Evolutionary conservation across 2,797 vertebrate species (phyloP).

Genomic region (Onychomys torridus): DNA sequence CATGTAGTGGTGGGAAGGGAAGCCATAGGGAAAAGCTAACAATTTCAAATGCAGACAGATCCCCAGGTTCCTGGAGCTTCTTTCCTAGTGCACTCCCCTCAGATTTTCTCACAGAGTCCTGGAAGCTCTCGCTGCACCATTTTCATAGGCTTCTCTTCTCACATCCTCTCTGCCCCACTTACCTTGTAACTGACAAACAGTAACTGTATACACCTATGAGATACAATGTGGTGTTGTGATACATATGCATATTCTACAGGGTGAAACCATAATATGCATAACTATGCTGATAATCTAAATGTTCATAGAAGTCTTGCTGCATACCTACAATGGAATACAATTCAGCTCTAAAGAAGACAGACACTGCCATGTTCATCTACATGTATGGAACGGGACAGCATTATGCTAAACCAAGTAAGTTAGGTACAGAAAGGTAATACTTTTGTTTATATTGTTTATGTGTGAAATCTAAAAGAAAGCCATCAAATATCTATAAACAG

Average conservation of each 20-base stretch:
- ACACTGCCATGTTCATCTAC: neutral
- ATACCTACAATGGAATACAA: neutral
- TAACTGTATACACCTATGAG: neutral
- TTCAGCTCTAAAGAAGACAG: neutral
- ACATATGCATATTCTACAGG: neutral
- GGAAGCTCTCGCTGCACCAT: neutral
- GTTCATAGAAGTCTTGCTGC: neutral
- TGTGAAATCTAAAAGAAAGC: neutral
- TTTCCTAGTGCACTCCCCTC: neutral
- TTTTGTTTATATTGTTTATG: neutral
- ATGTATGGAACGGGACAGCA: neutral
- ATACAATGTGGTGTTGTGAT: neutral
- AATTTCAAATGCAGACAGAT: neutral
- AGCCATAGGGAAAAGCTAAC: neutral
- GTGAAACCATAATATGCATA: neutral
- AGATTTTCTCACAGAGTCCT: neutral
- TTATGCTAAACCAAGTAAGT: conserved; percentile 26
- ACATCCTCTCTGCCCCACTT: neutral
- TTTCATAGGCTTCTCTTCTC: neutral
- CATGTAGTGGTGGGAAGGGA: neutral
- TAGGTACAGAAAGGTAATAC: neutral
- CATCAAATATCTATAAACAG: neutral
- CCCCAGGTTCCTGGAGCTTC: neutral
- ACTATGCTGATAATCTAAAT: neutral
- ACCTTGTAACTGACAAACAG: neutral